Conservation (phyloP, 2,888 invertebrate genomes). For the Ichneumoninae sp. region DNA sequence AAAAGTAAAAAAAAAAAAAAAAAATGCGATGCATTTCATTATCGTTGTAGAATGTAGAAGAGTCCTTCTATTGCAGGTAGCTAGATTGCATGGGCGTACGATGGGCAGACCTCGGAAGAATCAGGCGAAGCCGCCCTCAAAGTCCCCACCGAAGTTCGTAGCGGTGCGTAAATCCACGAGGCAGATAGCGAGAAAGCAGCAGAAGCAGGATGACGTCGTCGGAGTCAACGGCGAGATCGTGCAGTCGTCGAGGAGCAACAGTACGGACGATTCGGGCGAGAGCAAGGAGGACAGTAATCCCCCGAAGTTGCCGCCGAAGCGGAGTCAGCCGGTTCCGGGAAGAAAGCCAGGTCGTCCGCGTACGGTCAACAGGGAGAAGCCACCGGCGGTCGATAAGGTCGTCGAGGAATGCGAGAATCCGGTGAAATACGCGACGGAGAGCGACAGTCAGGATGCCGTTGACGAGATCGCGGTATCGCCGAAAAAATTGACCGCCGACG, state of each 20-base stretch:
- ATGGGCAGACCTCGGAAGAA: conserved; percentile 81
- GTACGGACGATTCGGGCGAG: conserved; percentile 72
- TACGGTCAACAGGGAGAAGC: conserved; percentile 38
- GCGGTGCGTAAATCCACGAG: conserved; percentile 81
- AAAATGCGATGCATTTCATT: neutral
- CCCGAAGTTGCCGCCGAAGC: conserved; percentile 52
- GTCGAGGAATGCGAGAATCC: conserved; percentile 29
- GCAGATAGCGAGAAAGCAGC: conserved; percentile 81
- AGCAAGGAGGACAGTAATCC: conserved; percentile 67
- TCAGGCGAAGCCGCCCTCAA: conserved; percentile 77
- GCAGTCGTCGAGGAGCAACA: conserved; percentile 67
- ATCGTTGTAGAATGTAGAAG: neutral
- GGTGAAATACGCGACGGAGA: conserved; percentile 68
- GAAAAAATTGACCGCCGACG: conserved; percentile 72
- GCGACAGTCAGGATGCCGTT: conserved; percentile 76
- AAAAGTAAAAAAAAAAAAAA: neutral
- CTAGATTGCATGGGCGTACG: conserved; percentile 54
- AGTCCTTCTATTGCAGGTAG: conserved; percentile 8
- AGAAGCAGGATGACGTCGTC: conserved; percentile 77
- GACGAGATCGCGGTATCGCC: conserved; percentile 53
- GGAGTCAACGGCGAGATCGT: conserved; percentile 77
- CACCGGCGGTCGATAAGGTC: conserved; percentile 22
- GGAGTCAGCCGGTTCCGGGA: conserved; percentile 15
- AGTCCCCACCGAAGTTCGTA: conserved; percentile 74
- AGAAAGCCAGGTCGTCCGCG: conserved; percentile 64